Evolutionary conservation across 2,797 vertebrate genomes (phyloP), one percentile per base, ranked within the genome.

Genomic region (Myioborus miniatus): DNA sequence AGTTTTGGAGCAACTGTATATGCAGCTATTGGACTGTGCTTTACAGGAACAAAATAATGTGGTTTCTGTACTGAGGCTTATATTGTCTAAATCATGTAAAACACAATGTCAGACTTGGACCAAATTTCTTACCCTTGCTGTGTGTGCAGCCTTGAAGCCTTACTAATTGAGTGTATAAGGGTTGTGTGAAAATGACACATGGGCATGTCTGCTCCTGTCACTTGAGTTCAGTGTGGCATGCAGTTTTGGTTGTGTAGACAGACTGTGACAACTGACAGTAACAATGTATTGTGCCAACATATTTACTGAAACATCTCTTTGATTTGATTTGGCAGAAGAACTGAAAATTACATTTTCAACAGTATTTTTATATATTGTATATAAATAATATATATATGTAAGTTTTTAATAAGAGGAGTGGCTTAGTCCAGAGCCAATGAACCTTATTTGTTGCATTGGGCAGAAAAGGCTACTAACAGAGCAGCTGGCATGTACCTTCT

Each of bases 401-500:
- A 29, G 37, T 60, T 15, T 89, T 83, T 78, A 39, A 30, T 64
- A 83, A 62, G 26, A 8, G 76, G n/a, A 78, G 18, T 81, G 47
- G 36, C 53, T 89, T 91, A 77, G 46, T 65, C 46, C 23, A 59
- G 36, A 78, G 79, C 69, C 29, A 69, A 13, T 34, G 76, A 91
- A 23, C 15, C 24, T 27, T 58, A 29, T 80, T 93, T 74, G 78
- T 72, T 94, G 83, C 49, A 55, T n/a, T 82, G 91, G 87, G 63
- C 68, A 79, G 77, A 91, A 96, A 86, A 84, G 24, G 34, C 62
- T 75, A 37, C 84, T 91, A 69, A 55, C 82, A 37, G 93, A 96
- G 94, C 91, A 97, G 82, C 93, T 97, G 96, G 95, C 89, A 58
- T 30, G 8, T 83, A 69, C 63, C 93, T 92, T 93, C 34, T 49